Conservation (phyloP, 2,888 invertebrate genomes). For the Holacanthella duospinosa region DNA sequence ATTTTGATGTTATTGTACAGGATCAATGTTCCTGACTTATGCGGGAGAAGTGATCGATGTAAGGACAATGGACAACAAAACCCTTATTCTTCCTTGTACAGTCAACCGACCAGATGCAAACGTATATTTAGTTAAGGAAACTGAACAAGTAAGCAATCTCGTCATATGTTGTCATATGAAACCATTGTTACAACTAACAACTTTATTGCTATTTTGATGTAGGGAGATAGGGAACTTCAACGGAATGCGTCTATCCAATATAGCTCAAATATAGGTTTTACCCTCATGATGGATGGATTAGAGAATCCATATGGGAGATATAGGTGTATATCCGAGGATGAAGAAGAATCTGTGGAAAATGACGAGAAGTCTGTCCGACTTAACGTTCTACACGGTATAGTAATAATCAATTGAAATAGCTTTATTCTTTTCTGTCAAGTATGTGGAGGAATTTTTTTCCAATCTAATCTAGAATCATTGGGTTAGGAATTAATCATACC, state of each 20-base stretch:
- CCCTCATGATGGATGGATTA: constrained; percentile 21
- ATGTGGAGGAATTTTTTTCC: too few species aligned
- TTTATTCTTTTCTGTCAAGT: constrained; percentile 1
- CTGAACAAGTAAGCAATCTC: constrained; percentile 15
- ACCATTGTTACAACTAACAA: too few species aligned
- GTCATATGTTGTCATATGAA: too few species aligned
- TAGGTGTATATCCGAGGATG: constrained; percentile 26
- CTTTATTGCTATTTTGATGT: not conserved
- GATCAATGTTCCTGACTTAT: constrained; percentile 24
- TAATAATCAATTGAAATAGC: not conserved
- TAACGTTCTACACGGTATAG: constrained; percentile 14
- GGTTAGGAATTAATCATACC: too few species aligned
- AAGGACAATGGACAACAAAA: constrained; percentile 20
- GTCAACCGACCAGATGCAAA: constrained; percentile 24
- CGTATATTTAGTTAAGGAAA: constrained; percentile 23
- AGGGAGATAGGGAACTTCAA: constrained; percentile 10
- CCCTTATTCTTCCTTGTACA: constrained; percentile 29
- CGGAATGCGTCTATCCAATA: constrained; percentile 26
- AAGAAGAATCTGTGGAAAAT: constrained; percentile 20
- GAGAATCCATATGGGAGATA: constrained; percentile 26
- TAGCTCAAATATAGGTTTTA: constrained; percentile 29
- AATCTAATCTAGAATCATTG: too few species aligned
- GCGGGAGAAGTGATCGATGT: constrained; percentile 29
- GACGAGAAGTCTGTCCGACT: constrained; percentile 14
- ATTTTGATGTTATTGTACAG: constrained; percentile 13